Conservation (phyloP, 2,797 vertebrate genomes). For the Leuciscus waleckii region DNA sequence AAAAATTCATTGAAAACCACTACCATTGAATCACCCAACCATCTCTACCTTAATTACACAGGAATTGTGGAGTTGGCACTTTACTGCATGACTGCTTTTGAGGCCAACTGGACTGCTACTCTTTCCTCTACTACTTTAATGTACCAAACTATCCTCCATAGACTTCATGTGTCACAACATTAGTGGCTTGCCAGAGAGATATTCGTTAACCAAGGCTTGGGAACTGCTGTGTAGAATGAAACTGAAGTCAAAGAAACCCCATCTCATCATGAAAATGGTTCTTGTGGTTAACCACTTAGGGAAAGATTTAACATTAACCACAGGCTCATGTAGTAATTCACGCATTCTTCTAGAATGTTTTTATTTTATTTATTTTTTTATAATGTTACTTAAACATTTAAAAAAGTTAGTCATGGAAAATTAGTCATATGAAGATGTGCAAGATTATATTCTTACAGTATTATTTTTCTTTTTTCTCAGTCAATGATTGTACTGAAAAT, state of each 20-base stretch:
- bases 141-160: slow-evolving; percentile 44
- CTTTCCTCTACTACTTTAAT: slow-evolving; percentile 42
- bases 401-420: neutral
- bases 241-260: slow-evolving; percentile 28
- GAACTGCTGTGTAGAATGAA: slow-evolving; percentile 55
- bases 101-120: slow-evolving; percentile 45
- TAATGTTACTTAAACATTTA: neutral
- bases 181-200: slow-evolving; percentile 54
- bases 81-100: slow-evolving; percentile 44
- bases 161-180: slow-evolving; percentile 54
- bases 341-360: slow-evolving; percentile 37
- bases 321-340: slow-evolving; percentile 66
- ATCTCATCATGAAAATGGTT: slow-evolving; percentile 39
- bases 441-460: neutral
- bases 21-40: slow-evolving; percentile 41
- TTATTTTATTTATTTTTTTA: slow-evolving; percentile 16
- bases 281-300: slow-evolving; percentile 61
- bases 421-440: neutral
- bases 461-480: neutral
- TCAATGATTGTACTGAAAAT: neutral
- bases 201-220: slow-evolving; percentile 62
- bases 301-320: slow-evolving; percentile 66
- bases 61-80: slow-evolving; percentile 51
- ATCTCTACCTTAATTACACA: slow-evolving; percentile 54
- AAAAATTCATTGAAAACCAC: slow-evolving; percentile 38